Base-by-base conservation (phyloP, 92 coral and sea anemone genomes). In the Epizoanthus illoricatus region DNA sequence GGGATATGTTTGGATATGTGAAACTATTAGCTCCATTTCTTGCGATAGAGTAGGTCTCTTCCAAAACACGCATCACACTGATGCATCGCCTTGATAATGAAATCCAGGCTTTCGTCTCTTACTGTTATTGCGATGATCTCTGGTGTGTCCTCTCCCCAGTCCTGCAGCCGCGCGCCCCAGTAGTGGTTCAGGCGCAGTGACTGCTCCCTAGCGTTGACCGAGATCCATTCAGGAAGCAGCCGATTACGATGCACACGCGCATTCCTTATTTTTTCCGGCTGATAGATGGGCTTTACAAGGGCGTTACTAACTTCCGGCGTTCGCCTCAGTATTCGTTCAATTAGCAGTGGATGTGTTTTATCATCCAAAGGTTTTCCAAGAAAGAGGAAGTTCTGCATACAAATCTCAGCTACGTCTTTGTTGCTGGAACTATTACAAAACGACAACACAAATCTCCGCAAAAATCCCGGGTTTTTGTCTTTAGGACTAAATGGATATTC, bases 111-210 rank as follows among this genome's bases (percentile, higher is more conserved):
- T 40, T 79, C 81, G 63, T 85, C 88, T 52, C 47, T 20, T 24
- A 23, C 21, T 5, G 88, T 85, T 24, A 70, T 69, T 7, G 49
- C 47, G 6, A 85, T 40, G 47, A 85, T 39, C 52, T 79, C 36
- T 9, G 85, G 80, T 11, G 88, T 85, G 80, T 85, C 88, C 56
- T 85, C 88, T 21, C 88, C 88, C 88, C 88, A 85, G 73, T 85
- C 36, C 73, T 85, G 88, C 63, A 85, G 60, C 20, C 88, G 61
- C 17, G 88, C 88, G 19, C 88, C 88, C 88, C 88, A 85, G 74
- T 85, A 85, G 61, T 85, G 88, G 54, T 85, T 79, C 72, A 85
- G 10, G 36, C 88, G 74, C 23, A 85, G 39, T 13, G 70, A 5
- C 16, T 28, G 11, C 8, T 41, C 8, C 33, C 74, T 71, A 10